These are phyloP conservation scores for Sinocyclocheilus grahami DNA, from an alignment of 2,113 vertebrate species.

Conservation along the genomic window DNA sequence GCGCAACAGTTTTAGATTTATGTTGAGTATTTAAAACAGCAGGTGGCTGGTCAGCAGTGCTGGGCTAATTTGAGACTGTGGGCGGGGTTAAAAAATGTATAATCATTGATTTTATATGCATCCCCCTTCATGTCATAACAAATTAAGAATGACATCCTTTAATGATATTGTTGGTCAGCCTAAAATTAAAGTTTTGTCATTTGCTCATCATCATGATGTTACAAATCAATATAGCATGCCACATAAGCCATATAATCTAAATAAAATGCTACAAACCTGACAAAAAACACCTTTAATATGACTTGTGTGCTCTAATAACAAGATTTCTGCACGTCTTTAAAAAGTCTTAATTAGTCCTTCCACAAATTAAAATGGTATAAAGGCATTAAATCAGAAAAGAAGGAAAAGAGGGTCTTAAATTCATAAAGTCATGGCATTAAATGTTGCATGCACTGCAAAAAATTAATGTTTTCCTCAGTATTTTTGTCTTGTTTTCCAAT, in stretches of 20 bases:
- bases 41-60: slow-evolving; percentile 17
- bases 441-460: no score
- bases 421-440: no score
- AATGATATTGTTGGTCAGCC: background rate
- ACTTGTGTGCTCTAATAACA: background rate
- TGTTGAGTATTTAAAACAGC: slow-evolving; percentile 33
- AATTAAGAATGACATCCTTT: background rate
- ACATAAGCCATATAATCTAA: background rate
- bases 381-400: no score
- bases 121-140: background rate
- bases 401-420: no score
- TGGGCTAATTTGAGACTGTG: slow-evolving; percentile 3
- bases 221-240: background rate
- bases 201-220: background rate
- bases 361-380: no score
- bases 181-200: no score
- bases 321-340: no score
- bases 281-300: background rate
- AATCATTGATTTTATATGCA: background rate
- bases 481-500: no score
- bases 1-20: slow-evolving; percentile 22
- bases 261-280: background rate
- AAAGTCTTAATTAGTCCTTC: no score
- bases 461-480: no score
- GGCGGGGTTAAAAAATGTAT: background rate